phyloP scores from a whole-genome alignment of 2,113 vertebrate species.

The Leptocoma aspasia region DNA sequence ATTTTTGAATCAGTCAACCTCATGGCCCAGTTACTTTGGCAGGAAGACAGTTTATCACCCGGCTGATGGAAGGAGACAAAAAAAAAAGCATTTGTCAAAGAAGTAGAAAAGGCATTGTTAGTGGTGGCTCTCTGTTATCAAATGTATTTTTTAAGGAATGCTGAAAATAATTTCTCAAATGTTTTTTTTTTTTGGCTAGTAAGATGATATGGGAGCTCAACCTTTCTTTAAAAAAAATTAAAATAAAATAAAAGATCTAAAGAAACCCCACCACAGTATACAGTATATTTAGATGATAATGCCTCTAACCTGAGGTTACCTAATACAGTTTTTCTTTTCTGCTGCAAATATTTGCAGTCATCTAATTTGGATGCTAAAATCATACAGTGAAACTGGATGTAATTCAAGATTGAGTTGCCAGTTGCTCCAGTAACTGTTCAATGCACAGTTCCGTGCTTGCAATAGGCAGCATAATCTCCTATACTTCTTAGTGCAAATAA shows the following conservation, averaged over 20 bases:
- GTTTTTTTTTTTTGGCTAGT: neutral
- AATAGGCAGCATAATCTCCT: neutral
- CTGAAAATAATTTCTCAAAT: neutral
- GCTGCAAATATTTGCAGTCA: neutral
- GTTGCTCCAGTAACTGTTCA: neutral
- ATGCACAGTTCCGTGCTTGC: neutral
- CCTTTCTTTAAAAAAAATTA: neutral
- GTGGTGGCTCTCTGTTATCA: neutral
- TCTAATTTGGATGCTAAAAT: conserved; percentile 2
- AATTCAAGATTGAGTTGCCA: neutral
- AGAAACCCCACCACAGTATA: neutral
- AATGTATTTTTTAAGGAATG: neutral
- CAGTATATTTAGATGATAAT: neutral
- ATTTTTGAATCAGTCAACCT: neutral
- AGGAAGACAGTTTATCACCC: neutral
- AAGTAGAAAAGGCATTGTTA: neutral
- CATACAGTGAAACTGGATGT: neutral
- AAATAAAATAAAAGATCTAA: neutral
- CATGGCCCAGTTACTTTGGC: neutral
- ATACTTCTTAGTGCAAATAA: neutral
- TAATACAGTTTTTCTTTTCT: neutral
- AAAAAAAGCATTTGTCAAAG: neutral
- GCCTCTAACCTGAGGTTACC: neutral
- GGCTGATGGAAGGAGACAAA: neutral
- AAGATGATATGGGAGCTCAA: neutral